phyloP scores from a whole-genome alignment of 2,113 vertebrate species.

The Propithecus coquereli region DNA sequence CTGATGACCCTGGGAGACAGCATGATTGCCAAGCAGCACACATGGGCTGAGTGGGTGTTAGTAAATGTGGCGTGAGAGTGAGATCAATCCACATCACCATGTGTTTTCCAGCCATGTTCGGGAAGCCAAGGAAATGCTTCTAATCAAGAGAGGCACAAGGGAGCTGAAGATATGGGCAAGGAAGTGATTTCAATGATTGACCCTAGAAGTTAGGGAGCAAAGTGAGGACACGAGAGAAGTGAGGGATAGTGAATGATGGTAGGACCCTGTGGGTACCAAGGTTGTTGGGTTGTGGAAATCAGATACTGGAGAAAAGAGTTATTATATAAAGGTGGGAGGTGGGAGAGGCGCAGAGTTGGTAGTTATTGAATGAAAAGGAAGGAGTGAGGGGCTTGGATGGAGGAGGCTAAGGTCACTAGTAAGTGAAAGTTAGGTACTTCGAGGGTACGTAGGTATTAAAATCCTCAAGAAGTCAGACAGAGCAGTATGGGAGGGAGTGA shows the following conservation, averaged over 20 bases:
- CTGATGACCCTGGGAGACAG: background rate
- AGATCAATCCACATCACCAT: background rate
- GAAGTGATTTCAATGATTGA: background rate
- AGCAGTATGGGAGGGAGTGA: background rate
- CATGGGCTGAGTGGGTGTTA: background rate
- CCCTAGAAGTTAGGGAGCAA: background rate
- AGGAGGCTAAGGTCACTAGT: background rate
- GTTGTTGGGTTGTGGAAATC: background rate
- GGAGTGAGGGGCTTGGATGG: background rate
- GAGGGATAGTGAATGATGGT: background rate
- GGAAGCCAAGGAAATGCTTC: background rate
- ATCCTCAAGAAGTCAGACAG: background rate
- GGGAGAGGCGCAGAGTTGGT: background rate
- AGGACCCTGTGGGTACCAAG: background rate
- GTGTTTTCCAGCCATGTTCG: background rate
- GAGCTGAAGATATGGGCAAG: background rate
- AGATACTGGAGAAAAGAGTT: background rate
- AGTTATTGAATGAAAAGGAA: background rate
- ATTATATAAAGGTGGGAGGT: background rate
- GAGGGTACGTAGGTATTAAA: background rate
- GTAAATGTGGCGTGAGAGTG: background rate
- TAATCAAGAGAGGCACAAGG: background rate
- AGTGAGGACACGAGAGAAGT: background rate
- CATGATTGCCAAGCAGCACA: background rate
- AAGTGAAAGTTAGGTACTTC: background rate